Conservation (phyloP, 1,140 invertebrate genomes). For the Zaprionus camerounensis region DNA sequence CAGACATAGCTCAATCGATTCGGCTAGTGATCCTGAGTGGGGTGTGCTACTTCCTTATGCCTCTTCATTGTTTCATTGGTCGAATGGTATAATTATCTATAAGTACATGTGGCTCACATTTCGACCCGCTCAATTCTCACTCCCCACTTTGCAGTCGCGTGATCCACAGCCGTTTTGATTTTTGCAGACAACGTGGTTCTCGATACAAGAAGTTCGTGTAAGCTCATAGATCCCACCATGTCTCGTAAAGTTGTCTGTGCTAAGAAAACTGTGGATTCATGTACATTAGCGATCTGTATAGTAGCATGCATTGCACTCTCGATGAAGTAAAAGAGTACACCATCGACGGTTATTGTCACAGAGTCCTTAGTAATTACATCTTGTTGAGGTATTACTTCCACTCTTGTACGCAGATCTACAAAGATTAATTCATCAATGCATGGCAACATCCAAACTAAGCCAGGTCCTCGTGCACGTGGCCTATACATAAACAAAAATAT, state of each 20-base stretch:
- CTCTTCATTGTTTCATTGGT: too few relatives aligned
- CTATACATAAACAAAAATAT: slow-evolving; percentile 12
- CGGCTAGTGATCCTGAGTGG: too few relatives aligned
- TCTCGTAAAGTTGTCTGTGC: slow-evolving; percentile 87
- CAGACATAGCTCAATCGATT: too few relatives aligned
- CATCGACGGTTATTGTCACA: slow-evolving; percentile 92
- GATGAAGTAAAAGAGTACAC: slow-evolving; percentile 91
- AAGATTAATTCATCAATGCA: slow-evolving; percentile 91
- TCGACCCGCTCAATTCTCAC: slow-evolving; percentile 97
- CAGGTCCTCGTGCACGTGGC: slow-evolving; percentile 60
- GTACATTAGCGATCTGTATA: slow-evolving; percentile 92
- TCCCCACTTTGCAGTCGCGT: slow-evolving; percentile 90
- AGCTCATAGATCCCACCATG: slow-evolving; percentile 90
- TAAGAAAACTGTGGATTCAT: slow-evolving; percentile 89
- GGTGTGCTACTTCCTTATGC: too few relatives aligned
- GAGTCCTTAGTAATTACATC: slow-evolving; percentile 91
- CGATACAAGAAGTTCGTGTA: slow-evolving; percentile 87
- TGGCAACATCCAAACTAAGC: slow-evolving; percentile 90
- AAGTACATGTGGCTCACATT: slow-evolving; percentile 88
- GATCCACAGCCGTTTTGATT: slow-evolving; percentile 58
- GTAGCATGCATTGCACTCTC: slow-evolving; percentile 92
- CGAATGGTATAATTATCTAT: too few relatives aligned
- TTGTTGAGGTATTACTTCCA: slow-evolving; percentile 90
- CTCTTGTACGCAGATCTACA: slow-evolving; percentile 89
- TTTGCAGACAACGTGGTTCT: slow-evolving; percentile 55